Evolutionary conservation across 2,888 invertebrate genomes (phyloP).

Genomic region (Tyria jacobaeae): DNA sequence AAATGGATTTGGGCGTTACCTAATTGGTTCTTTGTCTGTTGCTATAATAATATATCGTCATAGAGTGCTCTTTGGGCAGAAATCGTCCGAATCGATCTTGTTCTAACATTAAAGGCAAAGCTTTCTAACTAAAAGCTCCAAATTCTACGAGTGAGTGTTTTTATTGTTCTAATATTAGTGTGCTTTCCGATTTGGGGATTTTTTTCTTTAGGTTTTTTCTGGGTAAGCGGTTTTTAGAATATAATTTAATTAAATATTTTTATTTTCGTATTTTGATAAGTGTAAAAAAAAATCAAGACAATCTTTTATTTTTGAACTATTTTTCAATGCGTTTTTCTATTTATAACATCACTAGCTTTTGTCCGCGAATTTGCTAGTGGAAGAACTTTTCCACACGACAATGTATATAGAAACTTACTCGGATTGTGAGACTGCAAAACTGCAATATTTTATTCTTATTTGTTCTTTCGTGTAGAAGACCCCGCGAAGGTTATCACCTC

Average conservation of each 20-base stretch:
- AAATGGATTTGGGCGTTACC: conserved; percentile 30
- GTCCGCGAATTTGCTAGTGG: background rate
- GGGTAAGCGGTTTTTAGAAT: too few relatives aligned
- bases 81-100: conserved; percentile 59
- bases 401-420: too few relatives aligned
- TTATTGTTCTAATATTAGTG: conserved; percentile 61
- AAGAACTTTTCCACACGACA: background rate
- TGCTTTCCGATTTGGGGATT: conserved; percentile 55
- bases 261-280: too few relatives aligned
- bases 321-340: background rate
- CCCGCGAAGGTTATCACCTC: too few relatives aligned
- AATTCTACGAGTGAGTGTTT: conserved; percentile 62
- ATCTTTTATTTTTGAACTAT: background rate
- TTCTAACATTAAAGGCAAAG: conserved; percentile 62
- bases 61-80: conserved; percentile 57
- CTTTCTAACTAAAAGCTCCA: conserved; percentile 60
- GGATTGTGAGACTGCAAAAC: too few relatives aligned
- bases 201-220: too few relatives aligned
- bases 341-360: background rate
- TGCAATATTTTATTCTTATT: too few relatives aligned
- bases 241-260: too few relatives aligned
- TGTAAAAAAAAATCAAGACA: too few relatives aligned
- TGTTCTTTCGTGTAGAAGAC: too few relatives aligned
- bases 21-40: conserved; percentile 59
- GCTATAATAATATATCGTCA: conserved; percentile 52